Conservation (phyloP, 2,113 vertebrate species). For the Thomomys bottae region DNA sequence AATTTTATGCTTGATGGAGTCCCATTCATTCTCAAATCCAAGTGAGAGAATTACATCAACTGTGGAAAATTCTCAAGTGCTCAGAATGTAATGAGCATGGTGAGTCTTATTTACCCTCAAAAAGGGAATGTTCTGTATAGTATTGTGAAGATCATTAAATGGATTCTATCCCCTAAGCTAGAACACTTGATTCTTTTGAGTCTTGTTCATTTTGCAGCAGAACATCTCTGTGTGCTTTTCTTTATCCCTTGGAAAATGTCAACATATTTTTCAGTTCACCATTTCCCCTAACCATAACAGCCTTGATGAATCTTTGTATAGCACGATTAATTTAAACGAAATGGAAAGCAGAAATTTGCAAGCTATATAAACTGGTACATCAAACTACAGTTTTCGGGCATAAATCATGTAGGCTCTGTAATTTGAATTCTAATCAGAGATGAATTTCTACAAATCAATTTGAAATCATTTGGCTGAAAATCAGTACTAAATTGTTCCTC, state of each 20-base stretch:
- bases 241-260: neutral
- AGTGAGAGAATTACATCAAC: neutral
- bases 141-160: neutral
- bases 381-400: neutral
- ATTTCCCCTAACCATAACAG: neutral
- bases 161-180: neutral
- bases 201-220: neutral
- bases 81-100: neutral
- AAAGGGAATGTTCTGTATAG: neutral
- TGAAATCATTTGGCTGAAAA: constrained; percentile 32
- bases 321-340: constrained; percentile 18
- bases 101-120: neutral
- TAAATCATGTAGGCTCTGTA: neutral
- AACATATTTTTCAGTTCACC: neutral
- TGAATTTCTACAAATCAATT: constrained; percentile 16
- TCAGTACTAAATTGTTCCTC: neutral
- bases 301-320: neutral
- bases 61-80: neutral
- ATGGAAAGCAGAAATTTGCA: constrained; percentile 19
- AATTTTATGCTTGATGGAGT: neutral
- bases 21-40: neutral
- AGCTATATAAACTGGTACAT: neutral
- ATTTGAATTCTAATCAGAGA: constrained; percentile 17
- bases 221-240: neutral
- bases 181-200: neutral